Conservation (phyloP, 2,113 vertebrate species). For the Recurvirostra avosetta region DNA sequence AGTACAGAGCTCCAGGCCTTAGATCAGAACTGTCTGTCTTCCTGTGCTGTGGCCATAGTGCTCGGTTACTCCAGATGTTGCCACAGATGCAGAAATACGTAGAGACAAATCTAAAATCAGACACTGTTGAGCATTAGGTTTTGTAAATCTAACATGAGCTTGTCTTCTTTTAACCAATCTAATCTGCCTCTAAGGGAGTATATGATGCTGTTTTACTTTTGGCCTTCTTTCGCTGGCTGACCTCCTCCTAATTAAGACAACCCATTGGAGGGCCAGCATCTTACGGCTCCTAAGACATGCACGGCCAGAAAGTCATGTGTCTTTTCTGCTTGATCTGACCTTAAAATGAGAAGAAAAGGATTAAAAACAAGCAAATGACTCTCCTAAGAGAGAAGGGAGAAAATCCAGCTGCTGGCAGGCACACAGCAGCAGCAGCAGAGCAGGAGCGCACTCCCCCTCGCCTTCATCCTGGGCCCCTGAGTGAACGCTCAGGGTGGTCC, state of each 20-base stretch:
- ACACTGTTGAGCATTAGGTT: not conserved
- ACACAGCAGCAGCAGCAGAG: not conserved
- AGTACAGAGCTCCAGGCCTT: not conserved
- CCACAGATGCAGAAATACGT: not conserved
- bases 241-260: not conserved
- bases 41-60: fast-evolving
- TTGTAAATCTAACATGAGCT: not conserved
- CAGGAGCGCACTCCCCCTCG: fast-evolving
- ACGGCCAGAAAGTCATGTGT: conserved; percentile 3
- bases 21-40: not conserved
- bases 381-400: conserved; percentile 6
- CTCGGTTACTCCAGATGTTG: not conserved
- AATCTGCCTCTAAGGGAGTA: not conserved
- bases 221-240: not conserved
- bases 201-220: not conserved
- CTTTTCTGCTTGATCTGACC: conserved; percentile 37
- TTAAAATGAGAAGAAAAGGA: conserved; percentile 23
- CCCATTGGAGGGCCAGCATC: not conserved
- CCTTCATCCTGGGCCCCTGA: not conserved
- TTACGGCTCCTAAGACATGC: not conserved
- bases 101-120: not conserved
- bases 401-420: conserved; percentile 38
- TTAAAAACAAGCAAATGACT: conserved; percentile 31
- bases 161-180: not conserved
- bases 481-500: not conserved